Evolutionary conservation across 2,888 invertebrate species (phyloP).

Genomic region (Tromatobia lineatoria): DNA sequence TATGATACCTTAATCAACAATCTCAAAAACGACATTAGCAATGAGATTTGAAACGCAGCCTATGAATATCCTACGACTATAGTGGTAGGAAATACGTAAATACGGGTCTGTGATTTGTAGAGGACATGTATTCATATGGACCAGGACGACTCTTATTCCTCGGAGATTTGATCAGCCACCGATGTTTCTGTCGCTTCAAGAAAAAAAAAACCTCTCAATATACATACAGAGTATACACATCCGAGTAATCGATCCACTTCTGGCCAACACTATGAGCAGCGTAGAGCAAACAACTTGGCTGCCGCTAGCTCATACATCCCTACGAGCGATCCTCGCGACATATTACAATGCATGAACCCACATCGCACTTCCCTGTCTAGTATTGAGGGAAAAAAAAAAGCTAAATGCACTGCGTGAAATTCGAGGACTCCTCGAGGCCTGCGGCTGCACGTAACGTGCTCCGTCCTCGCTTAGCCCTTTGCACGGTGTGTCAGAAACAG

Average conservation of each 20-base stretch:
- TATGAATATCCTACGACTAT: neutral
- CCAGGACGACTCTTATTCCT: conserved; percentile 17
- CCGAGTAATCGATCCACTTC: conserved; percentile 63
- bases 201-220: conserved; percentile 40
- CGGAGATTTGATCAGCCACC: conserved; percentile 55
- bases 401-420: conserved; percentile 68
- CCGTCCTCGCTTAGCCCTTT: conserved; percentile 47
- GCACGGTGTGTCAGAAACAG: conserved; percentile 80
- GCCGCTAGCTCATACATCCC: conserved; percentile 58
- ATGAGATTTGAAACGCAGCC: neutral
- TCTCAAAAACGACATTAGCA: neutral
- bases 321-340: conserved; percentile 48
- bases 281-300: conserved; percentile 58
- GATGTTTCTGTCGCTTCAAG: conserved; percentile 5
- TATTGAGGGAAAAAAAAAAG: conserved; percentile 50
- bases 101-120: conserved; percentile 19
- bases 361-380: conserved; percentile 53
- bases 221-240: conserved; percentile 37
- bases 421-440: conserved; percentile 55
- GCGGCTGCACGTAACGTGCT: conserved; percentile 70
- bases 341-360: conserved; percentile 74
- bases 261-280: conserved; percentile 51
- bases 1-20: neutral
- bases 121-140: conserved; percentile 15
- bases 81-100: neutral